Evolutionary conservation across 2,888 invertebrate genomes (phyloP).

Genomic region (Acleris literana): DNA sequence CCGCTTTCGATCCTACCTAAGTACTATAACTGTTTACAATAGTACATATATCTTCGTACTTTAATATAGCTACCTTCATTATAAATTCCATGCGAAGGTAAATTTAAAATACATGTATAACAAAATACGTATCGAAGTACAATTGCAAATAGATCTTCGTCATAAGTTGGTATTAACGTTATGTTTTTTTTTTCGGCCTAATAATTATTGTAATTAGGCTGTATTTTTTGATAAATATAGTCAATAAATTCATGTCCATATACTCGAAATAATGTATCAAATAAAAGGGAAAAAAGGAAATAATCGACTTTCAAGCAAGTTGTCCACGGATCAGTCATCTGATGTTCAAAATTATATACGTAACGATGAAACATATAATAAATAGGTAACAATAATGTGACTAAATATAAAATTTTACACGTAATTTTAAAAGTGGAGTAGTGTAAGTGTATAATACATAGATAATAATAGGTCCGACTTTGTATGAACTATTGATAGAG

Average conservation of each 20-base stretch:
- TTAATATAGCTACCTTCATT: constrained; percentile 56
- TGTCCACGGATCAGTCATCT: constrained; percentile 72
- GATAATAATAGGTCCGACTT: constrained; percentile 74
- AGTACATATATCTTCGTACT: constrained; percentile 41
- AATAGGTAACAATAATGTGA: constrained; percentile 77
- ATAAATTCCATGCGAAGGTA: constrained; percentile 69
- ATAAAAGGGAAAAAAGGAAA: constrained; percentile 55
- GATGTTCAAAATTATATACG: constrained; percentile 84
- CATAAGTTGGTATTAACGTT: constrained; percentile 53
- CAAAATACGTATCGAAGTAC: constrained; percentile 83
- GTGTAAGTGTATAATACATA: constrained; percentile 80
- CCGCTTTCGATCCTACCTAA: constrained; percentile 27
- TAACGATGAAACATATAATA: constrained; percentile 82
- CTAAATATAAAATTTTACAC: constrained; percentile 81
- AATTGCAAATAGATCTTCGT: constrained; percentile 75
- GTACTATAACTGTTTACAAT: constrained; percentile 33
- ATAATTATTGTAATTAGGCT: constrained; percentile 61
- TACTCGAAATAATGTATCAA: constrained; percentile 61
- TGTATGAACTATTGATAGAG: constrained; percentile 75
- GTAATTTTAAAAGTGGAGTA: constrained; percentile 79
- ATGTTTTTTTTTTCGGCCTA: constrained; percentile 65
- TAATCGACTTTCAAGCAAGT: constrained; percentile 50
- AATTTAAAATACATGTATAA: constrained; percentile 66
- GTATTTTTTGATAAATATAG: constrained; percentile 42
- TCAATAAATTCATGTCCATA: constrained; percentile 70